Evolutionary conservation across 2,888 invertebrate genomes (phyloP).

Genomic region (Carcina quercana): DNA sequence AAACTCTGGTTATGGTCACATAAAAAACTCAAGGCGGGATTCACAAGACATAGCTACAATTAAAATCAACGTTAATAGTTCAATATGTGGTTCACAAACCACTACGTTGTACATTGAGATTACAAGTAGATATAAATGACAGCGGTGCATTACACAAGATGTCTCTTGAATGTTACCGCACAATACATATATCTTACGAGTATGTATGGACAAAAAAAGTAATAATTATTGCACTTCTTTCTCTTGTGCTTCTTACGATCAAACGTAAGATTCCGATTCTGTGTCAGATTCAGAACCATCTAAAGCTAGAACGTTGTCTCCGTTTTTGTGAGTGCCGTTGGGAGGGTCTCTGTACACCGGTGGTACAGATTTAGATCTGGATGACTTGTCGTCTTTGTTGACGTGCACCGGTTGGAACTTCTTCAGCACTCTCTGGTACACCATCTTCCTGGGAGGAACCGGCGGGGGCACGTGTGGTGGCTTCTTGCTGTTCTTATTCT

Average conservation of each 20-base stretch:
- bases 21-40: constrained; percentile 65
- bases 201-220: too few species aligned
- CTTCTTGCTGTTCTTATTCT: constrained; percentile 51
- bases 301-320: constrained; percentile 52
- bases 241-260: constrained; percentile 20
- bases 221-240: constrained; percentile 13
- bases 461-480: constrained; percentile 75
- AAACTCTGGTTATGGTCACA: constrained; percentile 72
- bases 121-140: too few species aligned
- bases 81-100: constrained; percentile 9
- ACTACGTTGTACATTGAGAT: too few species aligned
- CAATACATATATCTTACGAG: too few species aligned
- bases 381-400: constrained; percentile 71
- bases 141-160: too few species aligned
- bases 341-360: constrained; percentile 61
- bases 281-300: constrained; percentile 68
- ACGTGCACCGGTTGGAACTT: constrained; percentile 79
- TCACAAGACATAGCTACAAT: constrained; percentile 32
- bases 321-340: constrained; percentile 44
- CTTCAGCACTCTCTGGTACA: constrained; percentile 68
- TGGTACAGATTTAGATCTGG: constrained; percentile 63
- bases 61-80: constrained; percentile 6
- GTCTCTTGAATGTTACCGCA: too few species aligned
- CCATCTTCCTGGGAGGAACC: constrained; percentile 72
- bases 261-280: constrained; percentile 69